These are phyloP conservation scores for Charanyca ferruginea DNA, from an alignment of 2,888 invertebrate genomes.

Conservation along the genomic window DNA sequence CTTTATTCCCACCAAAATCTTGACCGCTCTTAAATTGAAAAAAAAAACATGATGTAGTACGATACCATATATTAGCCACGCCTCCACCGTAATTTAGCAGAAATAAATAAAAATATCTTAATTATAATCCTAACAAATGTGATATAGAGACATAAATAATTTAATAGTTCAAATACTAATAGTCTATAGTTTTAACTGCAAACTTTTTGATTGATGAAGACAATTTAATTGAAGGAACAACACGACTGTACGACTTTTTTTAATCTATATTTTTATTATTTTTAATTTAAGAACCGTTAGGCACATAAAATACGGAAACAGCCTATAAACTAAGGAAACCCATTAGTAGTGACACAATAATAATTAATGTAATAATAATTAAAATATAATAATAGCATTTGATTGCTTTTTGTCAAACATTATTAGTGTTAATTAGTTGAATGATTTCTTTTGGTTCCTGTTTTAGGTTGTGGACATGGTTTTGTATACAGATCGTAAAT, in stretches of 20 bases:
- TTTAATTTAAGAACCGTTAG: constrained; percentile 49
- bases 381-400: constrained; percentile 32
- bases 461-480: constrained; percentile 43
- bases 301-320: constrained; percentile 24
- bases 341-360: constrained; percentile 41
- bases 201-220: constrained; percentile 55
- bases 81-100: constrained; percentile 23
- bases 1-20: neutral
- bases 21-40: neutral
- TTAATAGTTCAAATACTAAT: constrained; percentile 24
- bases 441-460: constrained; percentile 23
- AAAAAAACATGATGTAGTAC: neutral
- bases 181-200: constrained; percentile 19
- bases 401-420: constrained; percentile 45
- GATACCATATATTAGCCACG: constrained; percentile 22
- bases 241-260: constrained; percentile 31
- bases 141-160: constrained; percentile 46
- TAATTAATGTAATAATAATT: constrained; percentile 29
- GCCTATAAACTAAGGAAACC: constrained; percentile 40
- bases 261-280: constrained; percentile 33
- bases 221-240: constrained; percentile 53
- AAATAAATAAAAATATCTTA: constrained; percentile 40
- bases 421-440: constrained; percentile 43
- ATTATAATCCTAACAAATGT: constrained; percentile 52
- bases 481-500: constrained; percentile 17